Evolutionary conservation across 2,797 vertebrate genomes (phyloP).

Genomic region (Pipistrellus pygmaeus): DNA sequence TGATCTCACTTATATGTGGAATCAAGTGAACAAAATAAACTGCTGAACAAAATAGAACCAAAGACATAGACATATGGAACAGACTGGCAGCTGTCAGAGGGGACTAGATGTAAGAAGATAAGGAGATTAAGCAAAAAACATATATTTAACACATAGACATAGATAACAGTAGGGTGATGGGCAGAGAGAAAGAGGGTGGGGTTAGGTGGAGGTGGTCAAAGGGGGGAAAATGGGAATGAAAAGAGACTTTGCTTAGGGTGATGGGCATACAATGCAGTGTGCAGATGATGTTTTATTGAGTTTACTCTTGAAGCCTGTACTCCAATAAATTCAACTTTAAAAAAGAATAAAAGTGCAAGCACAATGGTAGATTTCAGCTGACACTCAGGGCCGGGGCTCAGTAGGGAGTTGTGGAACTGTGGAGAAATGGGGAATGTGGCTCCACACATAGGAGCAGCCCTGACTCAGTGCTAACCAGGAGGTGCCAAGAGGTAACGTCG

Average conservation of each 20-base stretch:
- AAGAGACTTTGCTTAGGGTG: not conserved
- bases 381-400: slow-evolving; percentile 15
- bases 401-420: slow-evolving; percentile 8
- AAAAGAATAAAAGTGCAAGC: slow-evolving; percentile 19
- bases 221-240: not conserved
- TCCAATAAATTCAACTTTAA: not conserved
- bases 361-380: slow-evolving; percentile 62
- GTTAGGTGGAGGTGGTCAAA: not conserved
- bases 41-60: not conserved
- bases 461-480: not conserved
- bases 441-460: slow-evolving; percentile 8
- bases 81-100: not conserved
- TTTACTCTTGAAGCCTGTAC: not conserved
- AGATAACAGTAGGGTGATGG: not conserved
- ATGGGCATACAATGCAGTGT: not conserved
- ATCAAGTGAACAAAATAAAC: not conserved
- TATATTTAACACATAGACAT: not conserved
- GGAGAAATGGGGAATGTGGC: not conserved
- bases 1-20: not conserved
- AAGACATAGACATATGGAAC: not conserved
- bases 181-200: not conserved
- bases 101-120: not conserved
- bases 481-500: slow-evolving; percentile 46
- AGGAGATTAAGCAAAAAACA: not conserved
- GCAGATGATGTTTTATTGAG: not conserved